Percentiles rank a stretch among this genome's conserved stretches.
These are phyloP conservation scores for Halcyon senegalensis DNA, from an alignment of 2,113 vertebrate species.

Conservation along the genomic window DNA sequence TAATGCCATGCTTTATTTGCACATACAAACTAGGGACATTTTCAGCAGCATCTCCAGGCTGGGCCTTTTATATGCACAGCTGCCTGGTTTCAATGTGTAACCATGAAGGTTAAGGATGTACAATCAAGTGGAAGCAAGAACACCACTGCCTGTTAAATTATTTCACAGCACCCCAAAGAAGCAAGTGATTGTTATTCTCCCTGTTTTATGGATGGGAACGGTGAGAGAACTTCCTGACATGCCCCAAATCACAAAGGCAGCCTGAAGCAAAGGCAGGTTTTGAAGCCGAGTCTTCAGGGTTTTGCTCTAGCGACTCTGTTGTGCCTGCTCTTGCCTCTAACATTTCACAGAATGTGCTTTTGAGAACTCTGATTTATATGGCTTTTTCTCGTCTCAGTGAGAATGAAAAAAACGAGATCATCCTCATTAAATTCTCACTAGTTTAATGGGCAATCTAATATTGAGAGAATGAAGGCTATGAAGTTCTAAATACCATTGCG, in stretches of 20 bases:
- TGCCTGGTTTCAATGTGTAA: background rate
- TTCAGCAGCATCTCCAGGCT: background rate
- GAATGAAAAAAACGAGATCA: background rate
- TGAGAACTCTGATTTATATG: background rate
- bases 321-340: background rate
- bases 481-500: conserved; percentile 5
- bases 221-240: background rate
- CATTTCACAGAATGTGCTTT: background rate
- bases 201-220: background rate
- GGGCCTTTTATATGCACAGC: background rate
- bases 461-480: background rate
- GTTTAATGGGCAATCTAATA: conserved; percentile 40
- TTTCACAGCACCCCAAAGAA: background rate
- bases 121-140: background rate
- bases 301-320: background rate
- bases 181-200: background rate
- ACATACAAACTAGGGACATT: background rate
- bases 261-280: background rate
- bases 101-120: background rate
- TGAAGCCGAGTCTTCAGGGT: background rate
- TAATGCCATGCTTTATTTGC: background rate
- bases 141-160: background rate
- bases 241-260: background rate
- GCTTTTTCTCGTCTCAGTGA: background rate
- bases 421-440: conserved; percentile 19